Percentiles rank a stretch among this genome's conserved stretches.
Evolutionary conservation across 2,888 invertebrate genomes (phyloP).

Genomic region (Cabera pusaria): DNA sequence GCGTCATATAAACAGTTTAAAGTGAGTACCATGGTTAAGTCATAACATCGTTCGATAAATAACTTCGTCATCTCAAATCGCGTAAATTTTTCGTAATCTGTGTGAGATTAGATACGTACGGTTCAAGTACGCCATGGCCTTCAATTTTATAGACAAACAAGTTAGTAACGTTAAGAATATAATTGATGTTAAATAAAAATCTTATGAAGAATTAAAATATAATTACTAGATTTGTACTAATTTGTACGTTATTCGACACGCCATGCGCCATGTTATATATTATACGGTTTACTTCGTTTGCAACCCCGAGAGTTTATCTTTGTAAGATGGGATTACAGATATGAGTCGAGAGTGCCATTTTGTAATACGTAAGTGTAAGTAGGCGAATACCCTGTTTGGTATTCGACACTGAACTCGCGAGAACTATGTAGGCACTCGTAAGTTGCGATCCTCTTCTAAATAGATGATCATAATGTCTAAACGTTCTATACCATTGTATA

Average conservation of each 20-base stretch:
- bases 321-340: conserved; percentile 29
- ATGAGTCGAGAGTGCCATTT: conserved; percentile 26
- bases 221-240: conserved; percentile 54
- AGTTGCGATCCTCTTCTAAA: conserved; percentile 14
- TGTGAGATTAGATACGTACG: conserved; percentile 34
- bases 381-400: conserved; percentile 23
- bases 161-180: conserved; percentile 63
- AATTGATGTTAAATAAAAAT: conserved; percentile 55
- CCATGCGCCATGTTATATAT: too few relatives aligned
- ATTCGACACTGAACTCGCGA: conserved; percentile 16
- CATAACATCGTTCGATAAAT: too few relatives aligned
- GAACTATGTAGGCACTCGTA: conserved; percentile 17
- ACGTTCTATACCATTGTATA: conserved; percentile 9
- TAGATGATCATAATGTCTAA: conserved; percentile 11
- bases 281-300: conserved; percentile 38
- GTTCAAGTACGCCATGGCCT: conserved; percentile 53
- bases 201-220: conserved; percentile 62
- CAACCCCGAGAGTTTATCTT: conserved; percentile 57
- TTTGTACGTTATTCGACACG: conserved; percentile 54
- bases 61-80: conserved; percentile 8
- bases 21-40: too few relatives aligned
- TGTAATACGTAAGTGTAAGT: conserved; percentile 26
- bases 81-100: conserved; percentile 23
- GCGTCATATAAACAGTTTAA: too few relatives aligned
- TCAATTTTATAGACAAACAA: conserved; percentile 51